phyloP scores from a whole-genome alignment of 2,113 vertebrate genomes.

The Bambusicola thoracicus region DNA sequence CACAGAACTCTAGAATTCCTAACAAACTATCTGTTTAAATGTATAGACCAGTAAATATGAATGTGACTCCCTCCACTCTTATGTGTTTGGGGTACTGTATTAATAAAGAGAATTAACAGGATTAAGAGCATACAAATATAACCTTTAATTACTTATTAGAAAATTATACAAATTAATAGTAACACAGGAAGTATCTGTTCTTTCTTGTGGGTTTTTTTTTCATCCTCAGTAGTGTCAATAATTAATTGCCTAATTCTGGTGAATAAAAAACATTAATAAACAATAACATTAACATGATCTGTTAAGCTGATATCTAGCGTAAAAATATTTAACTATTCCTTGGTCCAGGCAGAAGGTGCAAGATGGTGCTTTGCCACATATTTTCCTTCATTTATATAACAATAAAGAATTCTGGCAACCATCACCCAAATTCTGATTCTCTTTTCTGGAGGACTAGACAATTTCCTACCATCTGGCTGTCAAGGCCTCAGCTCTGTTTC shows the following conservation, averaged over 20 bases:
- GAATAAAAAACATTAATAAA: not conserved
- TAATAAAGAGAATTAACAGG: not conserved
- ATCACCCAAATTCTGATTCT: not conserved
- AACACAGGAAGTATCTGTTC: not conserved
- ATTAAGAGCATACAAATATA: not conserved
- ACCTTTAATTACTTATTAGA: not conserved
- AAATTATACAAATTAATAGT: not conserved
- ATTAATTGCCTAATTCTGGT: not conserved
- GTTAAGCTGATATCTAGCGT: not conserved
- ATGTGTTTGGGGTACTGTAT: not conserved
- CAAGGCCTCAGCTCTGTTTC: not conserved
- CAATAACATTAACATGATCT: fast-evolving
- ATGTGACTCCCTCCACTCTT: not conserved
- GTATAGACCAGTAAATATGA: not conserved
- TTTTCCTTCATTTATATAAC: not conserved
- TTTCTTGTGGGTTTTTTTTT: not conserved
- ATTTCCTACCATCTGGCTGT: not conserved
- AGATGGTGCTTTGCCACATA: not conserved
- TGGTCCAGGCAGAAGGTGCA: not conserved
- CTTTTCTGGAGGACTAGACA: not conserved
- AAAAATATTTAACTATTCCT: not conserved
- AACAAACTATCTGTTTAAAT: not conserved
- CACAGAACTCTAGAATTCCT: not conserved
- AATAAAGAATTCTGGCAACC: not conserved
- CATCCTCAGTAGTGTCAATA: not conserved